Base-by-base conservation (phyloP, 2,888 invertebrate species). In the Thereva nobilitata region DNA sequence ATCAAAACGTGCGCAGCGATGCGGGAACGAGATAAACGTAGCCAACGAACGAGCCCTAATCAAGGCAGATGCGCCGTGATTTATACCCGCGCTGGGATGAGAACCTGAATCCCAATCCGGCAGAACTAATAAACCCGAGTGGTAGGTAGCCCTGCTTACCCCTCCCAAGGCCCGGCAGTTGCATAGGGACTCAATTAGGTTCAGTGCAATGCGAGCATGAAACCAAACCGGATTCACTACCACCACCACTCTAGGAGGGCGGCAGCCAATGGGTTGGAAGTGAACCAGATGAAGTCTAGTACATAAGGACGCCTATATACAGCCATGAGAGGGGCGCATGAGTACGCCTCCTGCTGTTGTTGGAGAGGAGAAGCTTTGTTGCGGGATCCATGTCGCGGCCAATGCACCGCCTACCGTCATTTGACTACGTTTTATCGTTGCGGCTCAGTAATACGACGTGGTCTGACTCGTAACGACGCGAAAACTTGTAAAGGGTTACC, bases 391-490 rank as follows among this genome's bases (percentile, higher is more conserved):
- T 38, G 49, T 38, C 59, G 37, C 12, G 59, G 45, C 66, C 52
- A 64, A 52, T 41, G 64, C 4, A 59, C 68, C 64, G 66, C 64
- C 65, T 56, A 47, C 71, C 52, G 66, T 70, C 71, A 69, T 71
- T 70, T 68, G 70, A 64, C 65, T 66, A 66, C 66, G 69, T 71
- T 70, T 68, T 67, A 69, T 69, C 70, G 70, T 69, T 68, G 70
- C 55, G 61, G 71, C 68, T 75, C 74, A 76, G 76, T 76, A 75
- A 72, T 70, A 72, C 75, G 74, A 76, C 73, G 75, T 73, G 73
- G 71, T 74, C 74, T 72, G 74, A 72, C 74, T 73, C 67, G 72
- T 72, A 72, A 75, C 74, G 74, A 74, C 74, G 73, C 67, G 68
- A 61, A 68, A 61, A 40, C 40, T 53, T 52, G 23, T 34, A 49